A percentile compares a stretch with the other conserved stretches of the same genome.
phyloP scores from a whole-genome alignment of 2,113 vertebrate genomes.

The Gasterosteus nipponicus region DNA sequence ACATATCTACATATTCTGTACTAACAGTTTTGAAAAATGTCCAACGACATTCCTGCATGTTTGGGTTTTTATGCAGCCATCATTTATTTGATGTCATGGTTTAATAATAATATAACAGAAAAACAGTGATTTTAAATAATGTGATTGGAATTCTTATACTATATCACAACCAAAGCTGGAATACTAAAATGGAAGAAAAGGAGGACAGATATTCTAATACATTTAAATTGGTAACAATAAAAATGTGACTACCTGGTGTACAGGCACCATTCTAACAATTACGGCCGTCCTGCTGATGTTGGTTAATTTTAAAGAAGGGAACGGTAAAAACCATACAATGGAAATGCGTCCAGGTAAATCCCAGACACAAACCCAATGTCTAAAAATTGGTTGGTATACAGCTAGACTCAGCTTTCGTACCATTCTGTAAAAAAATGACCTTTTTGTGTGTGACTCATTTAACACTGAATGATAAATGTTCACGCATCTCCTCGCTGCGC shows the following conservation, averaged over 20 bases:
- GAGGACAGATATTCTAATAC: conserved; percentile 21
- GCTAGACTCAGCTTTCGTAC: conserved; percentile 11
- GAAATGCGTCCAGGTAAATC: conserved; percentile 33
- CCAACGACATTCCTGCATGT: conserved; percentile 5
- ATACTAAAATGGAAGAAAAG: conserved; percentile 11
- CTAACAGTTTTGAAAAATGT: conserved; percentile 9
- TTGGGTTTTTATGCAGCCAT: conserved; percentile 8
- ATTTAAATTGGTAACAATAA: not conserved
- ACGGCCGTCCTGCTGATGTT: conserved; percentile 16
- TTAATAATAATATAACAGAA: not conserved
- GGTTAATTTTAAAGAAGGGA: conserved; percentile 39
- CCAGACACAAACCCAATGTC: conserved; percentile 45
- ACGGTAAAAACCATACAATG: conserved; percentile 26
- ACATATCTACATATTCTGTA: conserved; percentile 1
- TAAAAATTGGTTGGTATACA: conserved; percentile 33
- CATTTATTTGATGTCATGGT: not conserved
- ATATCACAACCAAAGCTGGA: not conserved
- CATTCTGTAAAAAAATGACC: conserved; percentile 1
- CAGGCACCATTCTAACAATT: not conserved
- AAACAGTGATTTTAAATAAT: not conserved
- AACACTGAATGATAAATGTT: not conserved
- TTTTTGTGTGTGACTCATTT: conserved; percentile 7
- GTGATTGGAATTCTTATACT: not conserved
- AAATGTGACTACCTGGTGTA: not conserved
- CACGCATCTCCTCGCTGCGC: not conserved